Evolutionary conservation across 2,113 vertebrate species (phyloP).

Genomic region (human (Homo sapiens)): DNA sequence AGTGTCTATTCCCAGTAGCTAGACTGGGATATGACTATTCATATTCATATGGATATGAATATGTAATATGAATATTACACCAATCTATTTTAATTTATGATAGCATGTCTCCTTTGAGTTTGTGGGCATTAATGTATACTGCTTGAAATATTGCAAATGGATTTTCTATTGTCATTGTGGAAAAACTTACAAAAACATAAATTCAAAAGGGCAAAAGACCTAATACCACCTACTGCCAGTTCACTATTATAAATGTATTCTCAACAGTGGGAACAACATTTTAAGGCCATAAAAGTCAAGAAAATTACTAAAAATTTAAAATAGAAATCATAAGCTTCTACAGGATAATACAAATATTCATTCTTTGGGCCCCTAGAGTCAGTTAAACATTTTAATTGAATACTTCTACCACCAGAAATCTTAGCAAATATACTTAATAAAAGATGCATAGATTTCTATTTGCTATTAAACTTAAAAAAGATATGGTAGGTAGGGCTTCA

Average conservation of each 20-base stretch:
- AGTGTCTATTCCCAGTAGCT: not conserved
- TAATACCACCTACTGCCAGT: not conserved
- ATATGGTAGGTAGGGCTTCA: not conserved
- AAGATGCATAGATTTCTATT: slow-evolving; percentile 25
- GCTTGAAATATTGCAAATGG: slow-evolving; percentile 30
- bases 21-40: not conserved
- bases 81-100: slow-evolving; percentile 42
- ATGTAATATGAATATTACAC: slow-evolving; percentile 6
- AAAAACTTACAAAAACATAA: slow-evolving; percentile 59
- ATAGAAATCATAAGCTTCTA: slow-evolving; percentile 7
- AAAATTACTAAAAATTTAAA: slow-evolving; percentile 63
- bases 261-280: not conserved
- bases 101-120: not conserved
- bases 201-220: slow-evolving; percentile 35
- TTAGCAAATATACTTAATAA: not conserved
- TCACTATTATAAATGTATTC: slow-evolving; percentile 34
- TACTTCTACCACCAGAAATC: slow-evolving; percentile 40
- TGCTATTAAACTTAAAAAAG: slow-evolving; percentile 42
- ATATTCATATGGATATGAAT: no score
- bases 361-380: not conserved
- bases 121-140: not conserved
- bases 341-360: not conserved
- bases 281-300: slow-evolving; percentile 15
- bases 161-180: slow-evolving; percentile 28
- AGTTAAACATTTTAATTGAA: slow-evolving; percentile 45